phyloP scores from a whole-genome alignment of 1,140 invertebrate species.

The Pseudomyrmex pallidus region DNA sequence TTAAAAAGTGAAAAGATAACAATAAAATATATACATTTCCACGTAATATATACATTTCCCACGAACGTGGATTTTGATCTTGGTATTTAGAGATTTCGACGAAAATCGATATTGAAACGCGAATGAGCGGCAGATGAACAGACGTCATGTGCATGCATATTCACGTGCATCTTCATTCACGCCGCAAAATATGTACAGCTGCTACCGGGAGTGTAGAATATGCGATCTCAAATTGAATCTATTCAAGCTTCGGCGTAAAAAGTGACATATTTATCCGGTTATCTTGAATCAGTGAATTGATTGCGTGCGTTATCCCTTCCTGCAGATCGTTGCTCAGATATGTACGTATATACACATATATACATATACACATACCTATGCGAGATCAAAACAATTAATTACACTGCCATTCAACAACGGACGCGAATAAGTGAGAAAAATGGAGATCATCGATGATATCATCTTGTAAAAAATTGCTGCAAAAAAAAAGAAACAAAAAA shows the following conservation, averaged over 20 bases:
- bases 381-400: conserved; percentile 38
- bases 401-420: neutral
- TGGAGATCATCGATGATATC: conserved; percentile 31
- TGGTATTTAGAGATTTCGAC: conserved; percentile 42
- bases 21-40: conserved; percentile 9
- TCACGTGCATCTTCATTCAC: conserved; percentile 49
- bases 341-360: too few species aligned
- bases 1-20: neutral
- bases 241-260: conserved; percentile 38
- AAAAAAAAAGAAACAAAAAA: neutral
- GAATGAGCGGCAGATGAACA: conserved; percentile 50
- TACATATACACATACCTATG: too few species aligned
- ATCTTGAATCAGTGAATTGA: conserved; percentile 40
- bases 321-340: conserved; percentile 23
- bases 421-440: conserved; percentile 35
- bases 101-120: conserved; percentile 48
- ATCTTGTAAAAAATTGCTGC: neutral
- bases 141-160: conserved; percentile 51
- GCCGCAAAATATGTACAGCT: conserved; percentile 50
- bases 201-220: conserved; percentile 15
- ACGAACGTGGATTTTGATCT: neutral
- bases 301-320: conserved; percentile 7
- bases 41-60: neutral
- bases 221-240: conserved; percentile 56
- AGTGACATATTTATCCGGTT: conserved; percentile 34